Evolutionary conservation across 2,113 vertebrate genomes (phyloP), one percentile per base, ranked within the genome.

Genomic region (Eurystomus gularis): DNA sequence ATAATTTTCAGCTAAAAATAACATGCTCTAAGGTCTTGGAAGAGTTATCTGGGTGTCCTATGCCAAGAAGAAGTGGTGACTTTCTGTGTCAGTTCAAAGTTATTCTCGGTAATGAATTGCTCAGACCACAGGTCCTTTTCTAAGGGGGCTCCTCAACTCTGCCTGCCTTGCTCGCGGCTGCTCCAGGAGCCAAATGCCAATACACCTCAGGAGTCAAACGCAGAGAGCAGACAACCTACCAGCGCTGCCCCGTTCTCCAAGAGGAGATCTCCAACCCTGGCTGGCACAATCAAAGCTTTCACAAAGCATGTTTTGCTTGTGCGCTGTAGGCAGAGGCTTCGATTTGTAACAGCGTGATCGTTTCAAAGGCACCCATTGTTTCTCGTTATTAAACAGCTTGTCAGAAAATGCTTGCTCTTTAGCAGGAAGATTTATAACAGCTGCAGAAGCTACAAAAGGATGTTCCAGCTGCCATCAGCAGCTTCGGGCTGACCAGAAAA

Each of bases 1-100:
- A 80, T n/a, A 57, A 69, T 61, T 81, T 69, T 61, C 48, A 82
- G 58, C 57, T 86, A 78, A 96, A 96, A 94, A 91, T 81, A 78
- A 29, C 0, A 0, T 49, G 58, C 46, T 91, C 23, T 31, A 14
- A 92, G 49, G 77, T 61, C 72, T 35, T 55, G 83, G 61, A 91
- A 93, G 61, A 79, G 82, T 71, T 31, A 86, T n/a, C 37, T 68
- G 86, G 15, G 69, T 81, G 68, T 68, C 65, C 48, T 46, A 11
- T 3, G n/a, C 33, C 8, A 17, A 39, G 46, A 66, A 90, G 82
- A 24, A 92, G 64, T 0, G 0, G 60, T 96, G 91, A 92, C 88
- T 90, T 93, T 75, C 33, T 55, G 33, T 87, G 90, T 86, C 95
- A 86, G 66, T 29, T 88, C 82, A 57, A 79, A 96, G 92, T 85